Conservation (phyloP, 2,113 vertebrate species). For the Vulpes ferrilata region DNA sequence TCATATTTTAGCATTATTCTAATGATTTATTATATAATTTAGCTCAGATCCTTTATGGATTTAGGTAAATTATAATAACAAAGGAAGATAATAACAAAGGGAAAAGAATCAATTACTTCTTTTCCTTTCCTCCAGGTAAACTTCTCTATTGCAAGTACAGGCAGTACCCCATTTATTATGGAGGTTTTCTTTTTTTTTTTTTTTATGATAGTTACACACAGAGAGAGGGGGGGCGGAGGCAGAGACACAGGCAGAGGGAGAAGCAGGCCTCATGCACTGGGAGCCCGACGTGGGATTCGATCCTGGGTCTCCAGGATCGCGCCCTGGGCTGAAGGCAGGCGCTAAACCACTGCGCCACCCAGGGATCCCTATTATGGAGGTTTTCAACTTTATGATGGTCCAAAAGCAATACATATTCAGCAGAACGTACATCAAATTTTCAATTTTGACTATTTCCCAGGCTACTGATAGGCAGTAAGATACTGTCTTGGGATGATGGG, state of each 20-base stretch:
- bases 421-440: not conserved
- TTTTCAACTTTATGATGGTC: not conserved
- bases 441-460: not conserved
- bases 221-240: too few relatives aligned
- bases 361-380: not conserved
- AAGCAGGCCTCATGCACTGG: too few relatives aligned
- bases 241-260: too few relatives aligned
- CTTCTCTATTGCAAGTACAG: slow-evolving; percentile 2
- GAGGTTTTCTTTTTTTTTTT: too few relatives aligned
- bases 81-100: slow-evolving; percentile 18
- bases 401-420: not conserved
- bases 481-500: not conserved
- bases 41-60: not conserved
- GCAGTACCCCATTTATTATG: not conserved
- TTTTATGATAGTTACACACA: too few relatives aligned
- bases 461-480: not conserved
- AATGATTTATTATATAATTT: slow-evolving; percentile 13
- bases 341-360: too few relatives aligned
- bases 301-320: too few relatives aligned
- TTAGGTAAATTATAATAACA: not conserved
- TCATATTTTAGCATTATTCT: not conserved
- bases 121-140: not conserved
- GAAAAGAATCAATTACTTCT: not conserved
- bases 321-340: too few relatives aligned
- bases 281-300: too few relatives aligned